Percentiles rank a stretch among this genome's conserved stretches.
phyloP scores from a whole-genome alignment of 1,140 invertebrate species.

The Nebria ingens region DNA sequence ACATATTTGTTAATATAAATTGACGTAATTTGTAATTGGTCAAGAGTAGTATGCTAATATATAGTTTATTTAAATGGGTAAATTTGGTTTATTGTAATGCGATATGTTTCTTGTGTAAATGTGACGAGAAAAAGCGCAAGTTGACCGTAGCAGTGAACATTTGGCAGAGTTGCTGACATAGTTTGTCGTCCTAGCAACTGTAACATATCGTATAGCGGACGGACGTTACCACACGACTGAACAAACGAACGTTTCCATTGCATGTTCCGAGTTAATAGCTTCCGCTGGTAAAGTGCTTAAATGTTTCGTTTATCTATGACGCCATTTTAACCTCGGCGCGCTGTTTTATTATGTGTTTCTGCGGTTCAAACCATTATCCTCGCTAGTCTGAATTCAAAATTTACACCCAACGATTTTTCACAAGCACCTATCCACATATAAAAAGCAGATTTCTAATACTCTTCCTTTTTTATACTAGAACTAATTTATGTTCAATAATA shows the following conservation, averaged over 20 bases:
- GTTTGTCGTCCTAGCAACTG: neutral
- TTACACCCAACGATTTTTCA: neutral
- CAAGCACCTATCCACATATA: neutral
- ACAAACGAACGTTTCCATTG: neutral
- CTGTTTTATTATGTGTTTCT: conserved; percentile 3
- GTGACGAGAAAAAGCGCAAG: no score
- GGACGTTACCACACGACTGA: neutral
- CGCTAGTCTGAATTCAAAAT: conserved; percentile 4
- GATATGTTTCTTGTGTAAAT: no score
- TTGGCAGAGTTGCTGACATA: neutral
- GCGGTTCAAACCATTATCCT: conserved; percentile 1
- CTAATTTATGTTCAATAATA: no score
- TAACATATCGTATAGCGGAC: neutral
- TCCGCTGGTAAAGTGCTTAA: conserved; percentile 9
- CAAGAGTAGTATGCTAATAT: no score
- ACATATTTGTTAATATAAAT: no score
- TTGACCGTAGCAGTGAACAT: no score
- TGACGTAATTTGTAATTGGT: no score
- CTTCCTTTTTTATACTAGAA: no score
- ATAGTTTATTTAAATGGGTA: no score
- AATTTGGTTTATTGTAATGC: no score
- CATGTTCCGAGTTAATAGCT: conserved; percentile 8
- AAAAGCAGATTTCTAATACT: no score
- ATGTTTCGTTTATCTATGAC: conserved; percentile 9
- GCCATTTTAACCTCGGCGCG: conserved; percentile 4